These are phyloP conservation scores for Stenodema calcarata DNA, from an alignment of 2,888 invertebrate species.

Conservation along the genomic window DNA sequence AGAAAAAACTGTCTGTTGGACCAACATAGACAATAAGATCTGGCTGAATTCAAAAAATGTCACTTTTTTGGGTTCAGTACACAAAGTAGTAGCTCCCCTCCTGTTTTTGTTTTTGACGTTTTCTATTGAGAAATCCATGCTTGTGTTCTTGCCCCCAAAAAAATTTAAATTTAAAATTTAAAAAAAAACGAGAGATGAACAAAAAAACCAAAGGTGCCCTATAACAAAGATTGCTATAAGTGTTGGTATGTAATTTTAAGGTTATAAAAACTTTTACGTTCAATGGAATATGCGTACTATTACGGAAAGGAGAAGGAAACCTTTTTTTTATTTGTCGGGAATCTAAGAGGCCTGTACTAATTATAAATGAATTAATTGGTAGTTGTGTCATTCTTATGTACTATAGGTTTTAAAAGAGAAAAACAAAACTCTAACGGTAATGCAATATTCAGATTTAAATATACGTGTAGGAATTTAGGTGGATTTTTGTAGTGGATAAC, in stretches of 20 bases:
- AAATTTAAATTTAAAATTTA: not conserved
- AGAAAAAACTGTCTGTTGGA: slow-evolving; percentile 51
- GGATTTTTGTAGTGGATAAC: slow-evolving; percentile 42
- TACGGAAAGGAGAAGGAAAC: not conserved
- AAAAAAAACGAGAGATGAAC: slow-evolving; percentile 65
- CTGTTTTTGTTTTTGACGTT: slow-evolving; percentile 4
- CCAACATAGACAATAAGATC: slow-evolving; percentile 55
- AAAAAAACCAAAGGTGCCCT: slow-evolving; percentile 84
- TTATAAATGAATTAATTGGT: slow-evolving; percentile 55
- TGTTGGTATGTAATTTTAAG: slow-evolving; percentile 56
- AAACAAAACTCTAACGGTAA: slow-evolving; percentile 47
- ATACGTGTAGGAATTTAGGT: slow-evolving; percentile 52
- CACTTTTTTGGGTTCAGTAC: slow-evolving; percentile 32
- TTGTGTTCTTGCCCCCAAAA: slow-evolving; percentile 53
- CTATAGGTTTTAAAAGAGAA: slow-evolving; percentile 32
- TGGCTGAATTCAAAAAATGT: slow-evolving; percentile 39
- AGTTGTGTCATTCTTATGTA: slow-evolving; percentile 55
- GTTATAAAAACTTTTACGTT: not conserved
- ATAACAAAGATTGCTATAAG: slow-evolving; percentile 64
- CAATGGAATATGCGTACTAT: not conserved
- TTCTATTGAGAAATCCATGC: slow-evolving; percentile 56
- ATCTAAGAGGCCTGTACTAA: slow-evolving; percentile 57
- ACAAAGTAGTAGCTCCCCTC: slow-evolving; percentile 25
- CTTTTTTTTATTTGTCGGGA: slow-evolving; percentile 43
- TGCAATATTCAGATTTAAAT: slow-evolving; percentile 51